Conservation (phyloP, 2,113 vertebrate genomes). For the Trematocara macrostoma region DNA sequence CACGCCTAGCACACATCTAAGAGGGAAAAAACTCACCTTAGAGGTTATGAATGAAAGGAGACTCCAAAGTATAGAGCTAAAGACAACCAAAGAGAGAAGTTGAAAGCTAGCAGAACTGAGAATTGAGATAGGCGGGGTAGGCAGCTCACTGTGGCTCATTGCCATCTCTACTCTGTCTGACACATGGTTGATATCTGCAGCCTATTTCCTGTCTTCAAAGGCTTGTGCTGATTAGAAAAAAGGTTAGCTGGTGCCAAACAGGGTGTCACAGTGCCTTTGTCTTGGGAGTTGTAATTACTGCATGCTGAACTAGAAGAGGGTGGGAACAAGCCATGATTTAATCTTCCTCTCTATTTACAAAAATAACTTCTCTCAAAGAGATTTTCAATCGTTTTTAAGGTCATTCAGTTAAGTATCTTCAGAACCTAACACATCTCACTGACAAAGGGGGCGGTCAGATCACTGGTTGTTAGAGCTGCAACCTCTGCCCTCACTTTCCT, state of each 20-base stretch:
- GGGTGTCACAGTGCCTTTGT: conserved; percentile 57
- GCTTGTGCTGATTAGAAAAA: conserved; percentile 47
- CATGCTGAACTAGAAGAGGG: conserved; percentile 33
- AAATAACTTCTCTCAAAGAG: conserved; percentile 39
- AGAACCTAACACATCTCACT: conserved; percentile 13
- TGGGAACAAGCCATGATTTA: conserved; percentile 40
- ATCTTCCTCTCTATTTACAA: conserved; percentile 52
- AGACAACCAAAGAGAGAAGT: conserved; percentile 7
- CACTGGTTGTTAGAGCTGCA: not conserved
- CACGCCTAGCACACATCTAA: not conserved
- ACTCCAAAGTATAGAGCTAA: not conserved
- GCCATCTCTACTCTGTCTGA: conserved; percentile 5
- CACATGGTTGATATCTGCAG: conserved; percentile 23
- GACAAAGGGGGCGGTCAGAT: conserved; percentile 4
- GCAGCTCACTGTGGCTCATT: conserved; percentile 11
- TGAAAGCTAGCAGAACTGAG: conserved; percentile 25
- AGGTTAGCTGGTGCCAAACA: conserved; percentile 35
- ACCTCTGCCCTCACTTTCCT: not conserved
- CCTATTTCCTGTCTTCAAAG: conserved; percentile 55
- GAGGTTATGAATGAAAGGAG: not conserved
- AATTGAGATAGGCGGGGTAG: not conserved
- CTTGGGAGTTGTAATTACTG: conserved; percentile 60
- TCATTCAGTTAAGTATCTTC: conserved; percentile 37
- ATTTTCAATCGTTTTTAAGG: conserved; percentile 33
- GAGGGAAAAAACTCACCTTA: not conserved